A percentile compares a stretch with the other conserved stretches of the same genome.
These are phyloP conservation scores for Zeuzera pyrina DNA, from an alignment of 2,888 invertebrate species.

Conservation along the genomic window DNA sequence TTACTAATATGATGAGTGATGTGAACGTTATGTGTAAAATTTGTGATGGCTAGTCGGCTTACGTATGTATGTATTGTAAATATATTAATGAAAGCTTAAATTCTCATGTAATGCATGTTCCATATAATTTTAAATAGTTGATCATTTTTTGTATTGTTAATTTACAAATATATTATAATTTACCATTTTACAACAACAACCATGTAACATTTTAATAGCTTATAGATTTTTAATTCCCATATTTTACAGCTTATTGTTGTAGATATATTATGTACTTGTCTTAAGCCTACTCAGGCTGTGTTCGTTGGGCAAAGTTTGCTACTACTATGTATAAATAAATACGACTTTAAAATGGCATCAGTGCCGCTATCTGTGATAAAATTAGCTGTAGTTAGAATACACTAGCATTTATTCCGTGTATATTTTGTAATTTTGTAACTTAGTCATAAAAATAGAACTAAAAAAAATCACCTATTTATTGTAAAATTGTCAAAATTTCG, in stretches of 20 bases:
- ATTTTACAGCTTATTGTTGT: no score
- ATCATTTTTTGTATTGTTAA: constrained; percentile 14
- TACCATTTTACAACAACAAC: no score
- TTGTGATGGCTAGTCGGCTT: constrained; percentile 65
- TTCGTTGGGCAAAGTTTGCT: constrained; percentile 52
- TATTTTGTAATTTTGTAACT: constrained; percentile 45
- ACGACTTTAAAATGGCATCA: constrained; percentile 45
- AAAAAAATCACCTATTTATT: constrained; percentile 73
- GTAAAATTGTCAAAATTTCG: constrained; percentile 50
- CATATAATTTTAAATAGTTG: constrained; percentile 13
- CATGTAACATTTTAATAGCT: no score
- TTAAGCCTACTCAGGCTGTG: constrained; percentile 56
- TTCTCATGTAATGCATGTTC: no score
- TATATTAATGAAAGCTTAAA: no score
- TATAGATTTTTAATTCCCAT: no score
- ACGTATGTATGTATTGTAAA: constrained; percentile 42
- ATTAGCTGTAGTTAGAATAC: constrained; percentile 48
- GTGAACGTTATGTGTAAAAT: constrained; percentile 30
- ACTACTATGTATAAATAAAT: constrained; percentile 51
- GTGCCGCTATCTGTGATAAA: constrained; percentile 68
- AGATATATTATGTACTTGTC: constrained; percentile 16
- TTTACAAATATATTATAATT: constrained; percentile 5
- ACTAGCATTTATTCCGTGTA: constrained; percentile 36
- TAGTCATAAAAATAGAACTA: constrained; percentile 44
- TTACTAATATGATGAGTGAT: constrained; percentile 13